Percentiles rank a stretch among this genome's conserved stretches.
These are phyloP conservation scores for Pangasius sanitwongsei DNA, from an alignment of 2,797 vertebrate species.

Conservation along the genomic window DNA sequence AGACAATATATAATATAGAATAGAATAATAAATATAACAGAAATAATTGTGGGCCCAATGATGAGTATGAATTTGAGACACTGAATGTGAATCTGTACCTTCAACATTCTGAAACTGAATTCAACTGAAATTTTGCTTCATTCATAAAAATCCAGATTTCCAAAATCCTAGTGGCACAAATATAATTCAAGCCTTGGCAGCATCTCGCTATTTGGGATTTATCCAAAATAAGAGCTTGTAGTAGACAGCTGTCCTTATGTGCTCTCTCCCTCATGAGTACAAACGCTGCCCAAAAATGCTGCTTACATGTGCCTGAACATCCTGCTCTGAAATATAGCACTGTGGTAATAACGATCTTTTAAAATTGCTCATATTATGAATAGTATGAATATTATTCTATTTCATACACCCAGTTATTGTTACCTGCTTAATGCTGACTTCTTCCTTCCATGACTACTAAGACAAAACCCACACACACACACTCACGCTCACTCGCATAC, in stretches of 20 bases:
- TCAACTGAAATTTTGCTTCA: background rate
- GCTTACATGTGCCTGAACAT: background rate
- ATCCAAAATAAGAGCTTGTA: background rate
- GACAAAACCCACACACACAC: background rate
- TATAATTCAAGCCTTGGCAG: constrained; percentile 9
- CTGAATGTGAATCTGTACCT: background rate
- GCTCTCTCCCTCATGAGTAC: background rate
- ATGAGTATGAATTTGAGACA: background rate
- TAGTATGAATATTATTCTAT: background rate
- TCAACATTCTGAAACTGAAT: background rate
- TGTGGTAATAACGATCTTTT: background rate
- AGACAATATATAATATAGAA: background rate
- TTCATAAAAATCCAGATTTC: background rate
- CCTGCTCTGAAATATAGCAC: background rate
- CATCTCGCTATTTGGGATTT: background rate
- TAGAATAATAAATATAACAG: background rate
- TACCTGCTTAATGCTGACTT: background rate
- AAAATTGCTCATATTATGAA: background rate
- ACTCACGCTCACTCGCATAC: background rate
- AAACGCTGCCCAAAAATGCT: background rate
- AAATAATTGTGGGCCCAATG: background rate
- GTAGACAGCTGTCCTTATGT: constrained; percentile 12
- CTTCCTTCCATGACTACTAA: background rate
- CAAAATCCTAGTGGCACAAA: background rate
- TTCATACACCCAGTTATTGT: background rate